These are phyloP conservation scores for Micronisus gabar DNA, from an alignment of 2,113 vertebrate genomes.

Conservation along the genomic window DNA sequence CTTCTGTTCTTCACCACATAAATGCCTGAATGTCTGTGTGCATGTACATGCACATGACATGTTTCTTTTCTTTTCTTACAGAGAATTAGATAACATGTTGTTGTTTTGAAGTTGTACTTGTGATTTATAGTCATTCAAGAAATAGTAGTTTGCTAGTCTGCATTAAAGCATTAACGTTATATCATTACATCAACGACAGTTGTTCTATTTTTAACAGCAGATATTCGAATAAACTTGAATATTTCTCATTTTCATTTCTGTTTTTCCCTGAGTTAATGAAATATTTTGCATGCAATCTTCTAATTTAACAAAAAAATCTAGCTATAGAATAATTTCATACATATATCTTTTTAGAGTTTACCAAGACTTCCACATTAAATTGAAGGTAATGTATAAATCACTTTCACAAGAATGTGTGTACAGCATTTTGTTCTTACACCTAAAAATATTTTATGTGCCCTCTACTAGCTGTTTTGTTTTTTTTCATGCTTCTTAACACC, in stretches of 20 bases:
- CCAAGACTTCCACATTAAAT: background rate
- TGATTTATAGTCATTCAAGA: background rate
- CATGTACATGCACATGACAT: background rate
- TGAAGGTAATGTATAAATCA: background rate
- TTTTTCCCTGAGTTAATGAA: background rate
- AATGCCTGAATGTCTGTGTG: background rate
- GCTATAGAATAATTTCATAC: background rate
- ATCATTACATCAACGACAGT: background rate
- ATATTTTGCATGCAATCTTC: background rate
- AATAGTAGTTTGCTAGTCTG: fast-evolving
- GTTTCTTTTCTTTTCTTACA: background rate
- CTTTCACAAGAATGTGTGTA: background rate
- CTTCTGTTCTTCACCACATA: background rate
- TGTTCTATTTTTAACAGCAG: background rate
- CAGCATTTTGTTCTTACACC: background rate
- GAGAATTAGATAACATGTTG: background rate
- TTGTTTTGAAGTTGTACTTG: background rate
- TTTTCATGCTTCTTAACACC: background rate
- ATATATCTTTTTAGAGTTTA: background rate
- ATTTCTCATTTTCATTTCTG: background rate
- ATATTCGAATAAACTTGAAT: background rate
- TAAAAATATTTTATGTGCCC: background rate
- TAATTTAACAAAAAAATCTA: background rate
- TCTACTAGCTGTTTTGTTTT: background rate
- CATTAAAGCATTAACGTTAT: background rate